Evolutionary conservation across 1,140 invertebrate genomes (phyloP).

Genomic region (Arion vulgaris): DNA sequence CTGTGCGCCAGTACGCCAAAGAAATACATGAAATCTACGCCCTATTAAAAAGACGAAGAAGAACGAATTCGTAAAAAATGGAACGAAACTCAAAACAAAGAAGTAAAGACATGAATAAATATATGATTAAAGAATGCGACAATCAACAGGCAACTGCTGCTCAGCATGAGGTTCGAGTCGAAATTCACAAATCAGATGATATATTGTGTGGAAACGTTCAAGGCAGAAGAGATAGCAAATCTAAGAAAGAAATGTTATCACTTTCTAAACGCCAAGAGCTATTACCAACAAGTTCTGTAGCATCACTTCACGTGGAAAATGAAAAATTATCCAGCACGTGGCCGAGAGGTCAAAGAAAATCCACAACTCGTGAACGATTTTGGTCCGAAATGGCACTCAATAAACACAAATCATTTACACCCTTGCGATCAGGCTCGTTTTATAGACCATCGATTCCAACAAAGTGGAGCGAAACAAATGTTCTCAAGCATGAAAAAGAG

Average conservation of each 20-base stretch:
- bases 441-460: slow-evolving; percentile 1
- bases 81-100: slow-evolving; percentile 4
- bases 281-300: not conserved
- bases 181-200: slow-evolving; percentile 27
- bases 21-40: slow-evolving; percentile 39
- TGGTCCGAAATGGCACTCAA: not conserved
- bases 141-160: not conserved
- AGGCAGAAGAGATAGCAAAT: no score
- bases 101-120: not conserved
- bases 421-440: not conserved
- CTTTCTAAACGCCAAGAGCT: slow-evolving; percentile 26
- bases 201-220: not conserved
- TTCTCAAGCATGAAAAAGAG: not conserved
- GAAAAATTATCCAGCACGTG: slow-evolving; percentile 38
- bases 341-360: slow-evolving; percentile 20
- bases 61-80: slow-evolving; percentile 13
- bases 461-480: not conserved
- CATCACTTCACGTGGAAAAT: slow-evolving; percentile 29
- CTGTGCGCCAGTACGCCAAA: slow-evolving; percentile 33
- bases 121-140: not conserved
- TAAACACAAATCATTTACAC: not conserved
- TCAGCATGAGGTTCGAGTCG: slow-evolving; percentile 30
- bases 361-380: slow-evolving; percentile 1
- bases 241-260: not conserved
- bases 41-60: slow-evolving; percentile 26